These are phyloP conservation scores for Tenthredo mesomela DNA, from an alignment of 2,888 invertebrate genomes.

Conservation along the genomic window DNA sequence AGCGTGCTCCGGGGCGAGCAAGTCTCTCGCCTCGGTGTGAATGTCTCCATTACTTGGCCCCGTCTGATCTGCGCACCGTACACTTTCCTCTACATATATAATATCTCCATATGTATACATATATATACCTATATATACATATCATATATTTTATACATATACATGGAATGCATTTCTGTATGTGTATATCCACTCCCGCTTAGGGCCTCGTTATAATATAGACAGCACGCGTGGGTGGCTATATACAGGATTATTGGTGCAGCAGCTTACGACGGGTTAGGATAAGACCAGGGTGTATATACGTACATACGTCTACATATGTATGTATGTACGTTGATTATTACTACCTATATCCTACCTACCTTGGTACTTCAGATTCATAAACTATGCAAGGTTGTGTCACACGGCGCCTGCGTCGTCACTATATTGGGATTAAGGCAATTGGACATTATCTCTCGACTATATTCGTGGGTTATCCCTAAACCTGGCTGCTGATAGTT, in stretches of 20 bases:
- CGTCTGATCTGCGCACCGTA: slow-evolving; percentile 45
- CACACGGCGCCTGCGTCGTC: neutral
- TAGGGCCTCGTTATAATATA: slow-evolving; percentile 39
- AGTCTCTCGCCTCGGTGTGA: slow-evolving; percentile 46
- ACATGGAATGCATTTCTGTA: neutral
- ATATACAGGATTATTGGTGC: slow-evolving; percentile 28
- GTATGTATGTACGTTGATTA: slow-evolving; percentile 6
- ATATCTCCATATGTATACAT: neutral
- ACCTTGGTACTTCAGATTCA: slow-evolving; percentile 10
- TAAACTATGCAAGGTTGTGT: slow-evolving; percentile 41
- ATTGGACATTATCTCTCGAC: slow-evolving; percentile 34
- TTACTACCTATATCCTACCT: slow-evolving; percentile 4
- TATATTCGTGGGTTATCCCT: neutral
- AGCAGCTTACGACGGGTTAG: slow-evolving; percentile 22
- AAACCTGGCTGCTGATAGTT: neutral
- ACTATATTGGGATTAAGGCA: slow-evolving; percentile 34
- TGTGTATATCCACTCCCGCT: slow-evolving; percentile 37
- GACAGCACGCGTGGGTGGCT: slow-evolving; percentile 48
- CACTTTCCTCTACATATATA: neutral
- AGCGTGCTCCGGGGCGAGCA: slow-evolving; percentile 46
- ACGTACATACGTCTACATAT: neutral
- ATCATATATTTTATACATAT: neutral
- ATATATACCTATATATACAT: neutral
- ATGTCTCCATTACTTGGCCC: slow-evolving; percentile 51
- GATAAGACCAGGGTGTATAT: slow-evolving; percentile 4